Evolutionary conservation across 2,888 invertebrate genomes (phyloP).

Genomic region (Hybos culiciformis): DNA sequence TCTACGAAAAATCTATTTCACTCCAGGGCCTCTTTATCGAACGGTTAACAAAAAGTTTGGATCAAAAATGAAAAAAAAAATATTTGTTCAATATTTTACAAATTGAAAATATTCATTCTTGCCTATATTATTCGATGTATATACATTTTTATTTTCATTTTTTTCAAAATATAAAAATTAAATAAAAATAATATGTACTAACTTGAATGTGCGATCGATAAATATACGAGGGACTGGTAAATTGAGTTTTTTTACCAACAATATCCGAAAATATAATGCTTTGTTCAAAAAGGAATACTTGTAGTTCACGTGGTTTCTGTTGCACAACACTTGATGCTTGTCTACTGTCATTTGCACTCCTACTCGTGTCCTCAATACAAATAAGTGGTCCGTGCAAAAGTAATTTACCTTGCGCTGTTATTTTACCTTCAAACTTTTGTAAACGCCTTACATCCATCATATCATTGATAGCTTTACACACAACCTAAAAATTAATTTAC

Average conservation of each 20-base stretch:
- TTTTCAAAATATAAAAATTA: constrained; percentile 4
- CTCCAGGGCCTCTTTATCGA: no score
- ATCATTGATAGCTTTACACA: constrained; percentile 95
- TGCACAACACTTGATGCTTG: constrained; percentile 22
- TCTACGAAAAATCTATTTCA: no score
- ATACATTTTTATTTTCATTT: neutral
- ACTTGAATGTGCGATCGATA: constrained; percentile 95
- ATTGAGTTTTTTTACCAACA: constrained; percentile 82
- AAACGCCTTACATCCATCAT: constrained; percentile 98
- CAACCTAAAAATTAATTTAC: constrained; percentile 31
- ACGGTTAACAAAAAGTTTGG: no score
- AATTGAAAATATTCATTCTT: no score
- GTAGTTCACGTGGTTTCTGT: constrained; percentile 59
- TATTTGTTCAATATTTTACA: no score
- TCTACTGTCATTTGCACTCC: constrained; percentile 25
- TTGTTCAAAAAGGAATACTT: constrained; percentile 97
- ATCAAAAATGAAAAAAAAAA: no score
- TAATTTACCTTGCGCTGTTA: constrained; percentile 92
- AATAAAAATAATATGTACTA: constrained; percentile 18
- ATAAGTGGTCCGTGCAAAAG: constrained; percentile 69
- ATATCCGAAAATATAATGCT: constrained; percentile 93
- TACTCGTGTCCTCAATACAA: constrained; percentile 52
- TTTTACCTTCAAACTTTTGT: constrained; percentile 95
- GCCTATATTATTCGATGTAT: no score
- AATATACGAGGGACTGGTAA: constrained; percentile 84